phyloP scores from a whole-genome alignment of 1,140 invertebrate genomes.

The Matsumurasca onukii region DNA sequence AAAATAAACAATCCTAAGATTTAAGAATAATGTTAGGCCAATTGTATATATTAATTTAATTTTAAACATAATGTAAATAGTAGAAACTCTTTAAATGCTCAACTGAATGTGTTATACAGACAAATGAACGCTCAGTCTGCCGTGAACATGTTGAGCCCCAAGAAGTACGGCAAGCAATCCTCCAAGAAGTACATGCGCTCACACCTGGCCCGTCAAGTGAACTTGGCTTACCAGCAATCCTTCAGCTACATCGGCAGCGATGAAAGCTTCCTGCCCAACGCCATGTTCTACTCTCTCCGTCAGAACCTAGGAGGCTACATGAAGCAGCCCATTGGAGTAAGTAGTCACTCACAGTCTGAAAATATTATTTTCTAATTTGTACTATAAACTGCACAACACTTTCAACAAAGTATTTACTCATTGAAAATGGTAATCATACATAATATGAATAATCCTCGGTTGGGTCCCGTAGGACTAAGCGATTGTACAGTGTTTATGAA shows the following conservation, averaged over 20 bases:
- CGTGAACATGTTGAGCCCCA: conserved; percentile 53
- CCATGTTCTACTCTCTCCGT: conserved; percentile 46
- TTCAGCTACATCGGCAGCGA: conserved; percentile 54
- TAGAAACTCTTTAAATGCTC: too few species aligned
- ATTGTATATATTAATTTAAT: too few species aligned
- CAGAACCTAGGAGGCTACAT: conserved; percentile 52
- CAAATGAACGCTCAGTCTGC: conserved; percentile 55
- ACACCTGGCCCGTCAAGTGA: conserved; percentile 49
- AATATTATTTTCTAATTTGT: not conserved
- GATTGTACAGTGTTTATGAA: too few species aligned
- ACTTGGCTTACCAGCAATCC: conserved; percentile 48
- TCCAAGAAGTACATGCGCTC: conserved; percentile 51
- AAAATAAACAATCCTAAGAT: too few species aligned
- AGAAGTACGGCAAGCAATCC: conserved; percentile 54
- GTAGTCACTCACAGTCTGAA: too few species aligned
- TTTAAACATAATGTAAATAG: too few species aligned
- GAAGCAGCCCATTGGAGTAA: conserved; percentile 44
- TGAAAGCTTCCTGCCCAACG: conserved; percentile 56
- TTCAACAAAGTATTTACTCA: not conserved
- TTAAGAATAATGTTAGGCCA: too few species aligned
- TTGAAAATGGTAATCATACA: not conserved
- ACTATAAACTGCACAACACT: not conserved
- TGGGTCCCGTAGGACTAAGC: too few species aligned
- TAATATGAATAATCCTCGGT: too few species aligned
- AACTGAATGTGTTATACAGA: conserved; percentile 3